Percentiles rank a stretch among this genome's conserved stretches.
phyloP scores from a whole-genome alignment of 1,140 invertebrate species.

The Sinonovacula constricta region DNA sequence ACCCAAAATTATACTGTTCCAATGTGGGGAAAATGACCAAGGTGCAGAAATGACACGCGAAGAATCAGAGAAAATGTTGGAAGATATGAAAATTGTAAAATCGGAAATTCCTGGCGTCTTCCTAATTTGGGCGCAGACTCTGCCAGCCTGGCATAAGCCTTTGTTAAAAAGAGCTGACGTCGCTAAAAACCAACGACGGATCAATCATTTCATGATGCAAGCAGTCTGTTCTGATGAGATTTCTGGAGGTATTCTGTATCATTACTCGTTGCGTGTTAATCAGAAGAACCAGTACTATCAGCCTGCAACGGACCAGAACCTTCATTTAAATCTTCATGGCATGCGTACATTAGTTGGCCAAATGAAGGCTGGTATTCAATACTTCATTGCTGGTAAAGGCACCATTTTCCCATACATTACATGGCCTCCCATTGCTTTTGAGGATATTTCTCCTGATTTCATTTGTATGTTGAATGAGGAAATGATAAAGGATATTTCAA shows the following conservation, averaged over 20 bases:
- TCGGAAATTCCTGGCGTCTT: conserved; percentile 27
- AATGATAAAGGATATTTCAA: neutral
- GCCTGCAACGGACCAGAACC: conserved; percentile 3
- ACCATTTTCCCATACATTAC: conserved; percentile 31
- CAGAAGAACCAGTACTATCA: conserved; percentile 3
- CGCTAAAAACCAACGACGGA: conserved; percentile 16
- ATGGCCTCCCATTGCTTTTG: neutral
- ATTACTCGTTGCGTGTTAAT: conserved; percentile 6
- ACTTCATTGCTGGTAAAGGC: conserved; percentile 32
- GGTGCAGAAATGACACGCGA: conserved; percentile 5
- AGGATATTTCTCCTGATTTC: neutral
- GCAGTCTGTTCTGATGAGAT: conserved; percentile 29
- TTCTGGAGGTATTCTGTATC: conserved; percentile 31
- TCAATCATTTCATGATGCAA: conserved; percentile 34
- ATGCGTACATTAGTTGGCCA: conserved; percentile 18
- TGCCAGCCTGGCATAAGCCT: conserved; percentile 13
- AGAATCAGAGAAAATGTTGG: conserved; percentile 3
- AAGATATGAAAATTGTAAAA: conserved; percentile 1
- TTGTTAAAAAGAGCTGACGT: neutral
- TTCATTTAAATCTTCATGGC: conserved; percentile 26
- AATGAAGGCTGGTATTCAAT: conserved; percentile 14
- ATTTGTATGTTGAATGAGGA: conserved; percentile 37
- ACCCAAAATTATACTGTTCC: conserved; percentile 36
- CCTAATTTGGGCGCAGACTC: conserved; percentile 13
- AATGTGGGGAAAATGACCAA: conserved; percentile 38